Base-by-base conservation (phyloP, 2,113 vertebrate species). In the Crocuta crocuta region DNA sequence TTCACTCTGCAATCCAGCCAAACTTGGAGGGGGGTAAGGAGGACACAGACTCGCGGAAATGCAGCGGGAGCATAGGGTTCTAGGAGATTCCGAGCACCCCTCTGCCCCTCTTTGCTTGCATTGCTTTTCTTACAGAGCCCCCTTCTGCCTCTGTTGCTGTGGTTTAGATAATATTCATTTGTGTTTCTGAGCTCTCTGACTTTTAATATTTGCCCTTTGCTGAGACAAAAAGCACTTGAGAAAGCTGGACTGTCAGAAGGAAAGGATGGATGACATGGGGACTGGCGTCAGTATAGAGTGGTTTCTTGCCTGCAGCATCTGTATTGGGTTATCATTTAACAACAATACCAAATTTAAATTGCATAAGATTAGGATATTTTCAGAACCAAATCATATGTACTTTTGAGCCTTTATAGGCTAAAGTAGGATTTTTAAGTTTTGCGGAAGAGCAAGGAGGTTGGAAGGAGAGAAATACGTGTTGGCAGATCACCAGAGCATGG, bases 131-230 rank as follows among this genome's bases (percentile, higher is more conserved):
- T 70, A 1, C 96, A 97, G 80, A 71, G 53, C 89, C 79, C 92
- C 70, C 31, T 83, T 71, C 87, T 70, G 39, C 94, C 97, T 96
- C 93, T 90, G 91, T 78, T 58, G 95, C 65, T 73, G 63, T 61
- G 84, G 96, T 92, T 96, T 55, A 65, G 61, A 82, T 7, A 43
- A 80, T 53, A 78, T 78, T 96, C 35, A 0, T 97, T 97, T 95
- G 93, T 92, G 91, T 97, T 98, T 98, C 96, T 95, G 94, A 98
- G 93, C 55, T 95, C 95, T 98, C 93, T 95, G 96, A 58, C 98
- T 97, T 97, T 98, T 98, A 89, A 94, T 89, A 97, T 97, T 87
- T 73, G 96, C 97, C 98, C 97, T 98, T 97, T 96, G 45, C n/a
- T 74, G 94, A 97, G 96, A 97, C 86, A 78, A 93, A 98, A 87